Percentiles rank a stretch among this genome's conserved stretches.
These are phyloP conservation scores for Sinocyclocheilus anshuiensis DNA, from an alignment of 2,113 vertebrate species.

Conservation along the genomic window DNA sequence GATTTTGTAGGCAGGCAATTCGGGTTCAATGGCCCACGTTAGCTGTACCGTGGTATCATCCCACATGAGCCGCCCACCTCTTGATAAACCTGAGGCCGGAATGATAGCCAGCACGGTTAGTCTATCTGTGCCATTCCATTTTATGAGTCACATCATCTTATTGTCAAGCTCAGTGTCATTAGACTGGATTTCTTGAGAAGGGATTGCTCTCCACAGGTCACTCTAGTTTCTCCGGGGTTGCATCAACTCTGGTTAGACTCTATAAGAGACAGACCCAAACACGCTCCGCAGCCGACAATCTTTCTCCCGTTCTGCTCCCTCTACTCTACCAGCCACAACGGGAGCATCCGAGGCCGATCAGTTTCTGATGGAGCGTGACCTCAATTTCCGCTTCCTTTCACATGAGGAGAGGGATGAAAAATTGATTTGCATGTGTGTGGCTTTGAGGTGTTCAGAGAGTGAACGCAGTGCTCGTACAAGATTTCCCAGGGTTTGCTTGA, in stretches of 20 bases:
- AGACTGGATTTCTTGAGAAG: neutral
- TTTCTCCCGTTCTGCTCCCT: slow-evolving; percentile 30
- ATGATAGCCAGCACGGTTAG: neutral
- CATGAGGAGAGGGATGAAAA: slow-evolving; percentile 53
- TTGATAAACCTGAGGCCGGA: neutral
- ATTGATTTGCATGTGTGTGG: slow-evolving; percentile 54
- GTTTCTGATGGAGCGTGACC: slow-evolving; percentile 69
- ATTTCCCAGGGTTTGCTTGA: slow-evolving; percentile 21
- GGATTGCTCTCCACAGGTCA: neutral
- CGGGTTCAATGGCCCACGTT: neutral
- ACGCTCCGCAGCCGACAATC: neutral
- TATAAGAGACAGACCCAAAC: slow-evolving; percentile 31
- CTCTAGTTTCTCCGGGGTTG: slow-evolving; percentile 30
- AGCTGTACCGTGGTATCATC: neutral
- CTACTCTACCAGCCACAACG: slow-evolving; percentile 35
- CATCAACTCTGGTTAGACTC: slow-evolving; percentile 24
- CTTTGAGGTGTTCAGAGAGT: slow-evolving; percentile 26
- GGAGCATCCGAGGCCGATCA: slow-evolving; percentile 58
- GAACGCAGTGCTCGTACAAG: slow-evolving; percentile 15
- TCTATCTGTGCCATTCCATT: neutral
- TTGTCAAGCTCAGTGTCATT: slow-evolving; percentile 24
- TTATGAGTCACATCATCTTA: neutral
- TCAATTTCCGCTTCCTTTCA: slow-evolving; percentile 72
- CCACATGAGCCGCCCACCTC: neutral
- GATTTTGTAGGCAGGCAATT: neutral